These are phyloP conservation scores for Coronaproctus castanopsis DNA, from an alignment of 2,888 invertebrate species.

Conservation along the genomic window DNA sequence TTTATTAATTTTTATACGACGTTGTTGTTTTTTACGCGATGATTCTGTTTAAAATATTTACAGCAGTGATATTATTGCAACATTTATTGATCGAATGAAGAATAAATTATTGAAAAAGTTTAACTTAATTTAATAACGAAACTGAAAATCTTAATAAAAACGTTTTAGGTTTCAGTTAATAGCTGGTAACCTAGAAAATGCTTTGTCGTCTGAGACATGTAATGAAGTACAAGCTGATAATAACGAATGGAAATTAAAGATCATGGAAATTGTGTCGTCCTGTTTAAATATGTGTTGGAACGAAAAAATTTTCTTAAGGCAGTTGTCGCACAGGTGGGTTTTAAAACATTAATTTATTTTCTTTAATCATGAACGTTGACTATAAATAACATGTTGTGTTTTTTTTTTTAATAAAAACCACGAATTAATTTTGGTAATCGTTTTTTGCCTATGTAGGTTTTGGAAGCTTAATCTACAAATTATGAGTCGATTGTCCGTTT, in stretches of 20 bases:
- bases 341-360: conserved; percentile 3
- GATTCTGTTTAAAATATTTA: too few species aligned
- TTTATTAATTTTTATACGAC: too few species aligned
- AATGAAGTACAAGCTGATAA: conserved; percentile 11
- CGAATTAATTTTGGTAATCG: too few species aligned
- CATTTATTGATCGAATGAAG: too few species aligned
- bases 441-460: conserved; percentile 37
- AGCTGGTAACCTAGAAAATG: conserved; percentile 42
- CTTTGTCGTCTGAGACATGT: conserved; percentile 23
- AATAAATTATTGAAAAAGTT: too few species aligned
- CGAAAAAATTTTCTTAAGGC: conserved; percentile 54
- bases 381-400: too few species aligned
- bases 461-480: conserved; percentile 76
- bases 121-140: too few species aligned
- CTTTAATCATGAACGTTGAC: background rate
- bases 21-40: too few species aligned
- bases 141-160: too few species aligned
- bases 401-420: too few species aligned
- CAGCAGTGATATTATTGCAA: too few species aligned
- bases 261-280: conserved; percentile 32
- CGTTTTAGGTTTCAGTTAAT: conserved; percentile 76
- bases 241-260: conserved; percentile 20
- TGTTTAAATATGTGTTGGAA: conserved; percentile 48
- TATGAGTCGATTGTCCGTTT: conserved; percentile 54
- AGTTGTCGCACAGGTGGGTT: conserved; percentile 39